Evolutionary conservation across 23 tunicate species (phyloP).

Genomic region (Ascidia mentula): DNA sequence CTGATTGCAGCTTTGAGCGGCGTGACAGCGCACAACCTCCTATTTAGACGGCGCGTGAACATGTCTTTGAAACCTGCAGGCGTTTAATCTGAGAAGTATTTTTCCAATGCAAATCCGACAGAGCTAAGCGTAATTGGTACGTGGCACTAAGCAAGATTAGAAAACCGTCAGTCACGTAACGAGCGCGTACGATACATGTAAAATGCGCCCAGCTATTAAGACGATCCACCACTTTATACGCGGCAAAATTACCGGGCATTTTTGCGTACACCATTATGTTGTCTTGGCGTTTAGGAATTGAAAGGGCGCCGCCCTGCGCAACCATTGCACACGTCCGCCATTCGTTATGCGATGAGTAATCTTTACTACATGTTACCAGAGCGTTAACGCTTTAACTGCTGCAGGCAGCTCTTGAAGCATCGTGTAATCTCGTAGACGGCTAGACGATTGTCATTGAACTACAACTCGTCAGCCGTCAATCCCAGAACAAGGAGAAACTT

Average conservation of each 20-base stretch:
- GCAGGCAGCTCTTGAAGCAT: background rate
- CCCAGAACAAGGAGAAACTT: too few species aligned
- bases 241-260: background rate
- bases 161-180: background rate
- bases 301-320: background rate
- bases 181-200: background rate
- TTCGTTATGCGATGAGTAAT: background rate
- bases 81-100: background rate
- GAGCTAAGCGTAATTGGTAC: background rate
- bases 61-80: background rate
- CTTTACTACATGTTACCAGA: background rate
- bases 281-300: background rate
- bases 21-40: background rate
- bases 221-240: background rate
- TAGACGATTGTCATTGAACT: background rate
- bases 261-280: background rate
- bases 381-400: background rate
- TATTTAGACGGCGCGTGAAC: background rate
- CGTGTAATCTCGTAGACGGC: background rate
- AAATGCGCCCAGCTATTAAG: background rate
- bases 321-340: background rate
- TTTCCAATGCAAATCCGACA: background rate
- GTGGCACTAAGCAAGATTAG: constrained; percentile 11
- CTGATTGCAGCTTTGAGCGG: background rate
- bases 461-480: background rate